Conservation (phyloP, 2,113 vertebrate genomes). For the Chloroceryle aenea region DNA sequence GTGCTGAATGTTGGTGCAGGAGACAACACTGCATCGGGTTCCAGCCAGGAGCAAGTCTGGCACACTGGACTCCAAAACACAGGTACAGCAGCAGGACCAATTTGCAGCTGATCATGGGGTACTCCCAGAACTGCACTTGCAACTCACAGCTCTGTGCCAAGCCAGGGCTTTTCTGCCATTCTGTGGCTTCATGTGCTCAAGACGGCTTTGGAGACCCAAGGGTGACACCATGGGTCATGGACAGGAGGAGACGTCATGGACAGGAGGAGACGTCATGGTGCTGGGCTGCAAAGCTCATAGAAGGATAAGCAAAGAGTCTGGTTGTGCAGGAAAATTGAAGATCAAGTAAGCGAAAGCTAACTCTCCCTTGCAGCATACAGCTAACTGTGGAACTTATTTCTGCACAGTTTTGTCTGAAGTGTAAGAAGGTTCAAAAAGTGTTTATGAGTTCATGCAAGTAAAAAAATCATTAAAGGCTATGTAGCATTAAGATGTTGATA, state of each 20-base stretch:
- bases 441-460: background rate
- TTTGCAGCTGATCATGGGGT: background rate
- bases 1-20: background rate
- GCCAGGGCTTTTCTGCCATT: background rate
- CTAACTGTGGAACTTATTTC: background rate
- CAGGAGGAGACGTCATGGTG: background rate
- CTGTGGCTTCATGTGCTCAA: background rate
- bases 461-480: background rate
- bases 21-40: fast-evolving
- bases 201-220: background rate
- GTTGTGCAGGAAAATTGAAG: background rate
- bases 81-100: background rate
- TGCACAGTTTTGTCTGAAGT: background rate
- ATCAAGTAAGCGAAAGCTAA: background rate
- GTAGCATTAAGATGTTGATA: background rate
- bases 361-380: background rate
- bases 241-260: background rate
- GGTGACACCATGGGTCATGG: background rate
- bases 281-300: background rate
- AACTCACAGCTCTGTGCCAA: background rate
- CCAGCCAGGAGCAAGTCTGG: background rate
- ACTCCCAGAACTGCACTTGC: background rate
- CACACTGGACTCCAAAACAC: background rate
- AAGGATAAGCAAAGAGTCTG: background rate
- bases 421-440: background rate